Evolutionary conservation across 2,113 vertebrate species (phyloP), one percentile per base, ranked within the genome.

Genomic region (Megaceryle maxima): DNA sequence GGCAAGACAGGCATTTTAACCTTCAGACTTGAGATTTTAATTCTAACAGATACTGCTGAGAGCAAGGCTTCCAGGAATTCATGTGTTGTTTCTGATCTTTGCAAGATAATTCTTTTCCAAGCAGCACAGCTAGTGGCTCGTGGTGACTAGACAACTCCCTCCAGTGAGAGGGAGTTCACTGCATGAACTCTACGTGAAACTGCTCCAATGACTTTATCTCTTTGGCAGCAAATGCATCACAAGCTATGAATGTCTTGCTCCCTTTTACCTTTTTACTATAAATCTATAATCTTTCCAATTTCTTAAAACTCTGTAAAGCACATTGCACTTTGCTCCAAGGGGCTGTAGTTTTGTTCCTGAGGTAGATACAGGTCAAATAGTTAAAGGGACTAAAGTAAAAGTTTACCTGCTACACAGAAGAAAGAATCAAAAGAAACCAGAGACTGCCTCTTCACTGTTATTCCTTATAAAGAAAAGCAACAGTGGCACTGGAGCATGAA

Each of bases 141-240:
- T 0, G 0, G 22, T 84, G 85, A 92, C 62, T 75, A 83, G 60
- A 94, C 76, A 94, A 84, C 96, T 95, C 97, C 97, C 97, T 95
- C 97, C 91, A 96, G 97, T 93, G 97, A 95, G 50, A 96, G 82
- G 37, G 37, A 37, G 93, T 92, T 78, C 93, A 92, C 80, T 94
- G 67, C 70, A 80, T 94, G 91, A 87, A 83, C 91, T 91, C 68
- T 83, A 1, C 48, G 81, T 63, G 66, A 83, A 96, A 72, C 33
- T 46, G 22, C n/a, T 75, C 57, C 46, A 29, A 56, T 16, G 60
- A 69, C 26, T 50, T 18, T 76, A 37, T 91, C n/a, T 43, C 39
- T 60, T 59, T 44, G 84, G 56, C 77, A 88, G 70, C 75, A 92
- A 79, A 96, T 62, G 33, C n/a, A 72, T 69, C 72, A 29, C 33